Base-by-base conservation (phyloP, 2,888 invertebrate species). In the Allygus modestus region DNA sequence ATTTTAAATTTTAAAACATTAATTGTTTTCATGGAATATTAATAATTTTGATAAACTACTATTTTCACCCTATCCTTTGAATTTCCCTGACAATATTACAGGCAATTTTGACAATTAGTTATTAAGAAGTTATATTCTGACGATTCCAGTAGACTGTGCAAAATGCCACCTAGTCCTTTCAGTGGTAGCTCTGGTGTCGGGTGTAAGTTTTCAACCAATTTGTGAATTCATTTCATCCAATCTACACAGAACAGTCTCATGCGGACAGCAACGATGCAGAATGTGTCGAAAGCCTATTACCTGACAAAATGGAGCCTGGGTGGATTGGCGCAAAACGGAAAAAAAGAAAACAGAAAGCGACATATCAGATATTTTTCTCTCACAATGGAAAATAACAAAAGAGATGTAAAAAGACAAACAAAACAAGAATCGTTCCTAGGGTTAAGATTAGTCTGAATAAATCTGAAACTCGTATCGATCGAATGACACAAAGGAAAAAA, bases 221-320 rank as follows among this genome's bases (percentile, higher is more conserved):
- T 46, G 20, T 26, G 28, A 28, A 65, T 28, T n/a, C 20, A 54
- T 46, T 23, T 54, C 54, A 20, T 23, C 54, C 65, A 65, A 65
- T 65, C 65, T 65, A 65, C 65, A 65, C 65, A 65, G 65, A 28
- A 28, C 65, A 65, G 65, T 28, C 65, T 7, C 75, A 77, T 58
- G 58, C 79, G 23, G 37, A 79, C 79, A 77, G 85, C 85, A 54
- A 81, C 28, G 81, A 69, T 83, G 83, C 85, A 85, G 69, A 83
- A 83, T 83, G 69, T 83, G 81, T 58, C 84, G 85, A 87, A 86
- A 86, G 87, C 86, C 86, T 87, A 87, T 95, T 95, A 95, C 95
- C 95, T 95, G 95, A 95, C 93, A 95, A 93, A 94, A 95, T 95
- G 93, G 95, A 88, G 88, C 88, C 89, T 89, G 88, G 85, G 86